A percentile compares a stretch with the other conserved stretches of the same genome.
Evolutionary conservation across 2,113 vertebrate genomes (phyloP).

Genomic region (Pao palembangensis): DNA sequence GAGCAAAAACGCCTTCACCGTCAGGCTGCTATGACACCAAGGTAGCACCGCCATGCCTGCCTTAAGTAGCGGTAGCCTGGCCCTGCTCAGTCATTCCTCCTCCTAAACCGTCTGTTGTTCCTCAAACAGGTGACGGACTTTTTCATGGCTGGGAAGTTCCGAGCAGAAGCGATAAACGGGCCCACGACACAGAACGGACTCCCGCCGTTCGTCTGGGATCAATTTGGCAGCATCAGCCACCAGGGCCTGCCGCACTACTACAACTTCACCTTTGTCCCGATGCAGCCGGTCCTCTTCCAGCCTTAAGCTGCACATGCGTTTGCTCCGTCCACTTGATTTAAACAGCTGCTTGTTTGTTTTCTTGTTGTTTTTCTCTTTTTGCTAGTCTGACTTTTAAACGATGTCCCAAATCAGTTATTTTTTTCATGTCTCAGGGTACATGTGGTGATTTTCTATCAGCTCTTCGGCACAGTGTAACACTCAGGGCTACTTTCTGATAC

Average conservation of each 20-base stretch:
- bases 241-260: conserved; percentile 80
- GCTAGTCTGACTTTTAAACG: background rate
- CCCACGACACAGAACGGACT: conserved; percentile 83
- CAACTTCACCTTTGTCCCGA: conserved; percentile 82
- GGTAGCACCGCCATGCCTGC: conserved; percentile 58
- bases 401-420: background rate
- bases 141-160: conserved; percentile 74
- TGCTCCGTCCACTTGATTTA: background rate
- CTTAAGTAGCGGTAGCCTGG: no score
- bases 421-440: conserved; percentile 12
- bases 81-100: background rate
- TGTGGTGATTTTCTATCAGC: background rate
- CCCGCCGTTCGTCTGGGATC: conserved; percentile 80
- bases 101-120: accelerated
- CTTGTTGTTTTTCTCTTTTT: background rate
- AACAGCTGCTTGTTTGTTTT: background rate
- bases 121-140: conserved; percentile 81
- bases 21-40: conserved; percentile 92
- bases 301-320: conserved; percentile 46
- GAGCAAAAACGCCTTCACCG: conserved; percentile 64
- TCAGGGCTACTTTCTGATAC: conserved; percentile 28
- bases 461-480: background rate
- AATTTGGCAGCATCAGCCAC: conserved; percentile 79
- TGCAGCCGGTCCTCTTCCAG: conserved; percentile 78
- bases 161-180: conserved; percentile 81